Evolutionary conservation across 2,888 invertebrate species (phyloP).

Genomic region (Nowickia ferox): DNA sequence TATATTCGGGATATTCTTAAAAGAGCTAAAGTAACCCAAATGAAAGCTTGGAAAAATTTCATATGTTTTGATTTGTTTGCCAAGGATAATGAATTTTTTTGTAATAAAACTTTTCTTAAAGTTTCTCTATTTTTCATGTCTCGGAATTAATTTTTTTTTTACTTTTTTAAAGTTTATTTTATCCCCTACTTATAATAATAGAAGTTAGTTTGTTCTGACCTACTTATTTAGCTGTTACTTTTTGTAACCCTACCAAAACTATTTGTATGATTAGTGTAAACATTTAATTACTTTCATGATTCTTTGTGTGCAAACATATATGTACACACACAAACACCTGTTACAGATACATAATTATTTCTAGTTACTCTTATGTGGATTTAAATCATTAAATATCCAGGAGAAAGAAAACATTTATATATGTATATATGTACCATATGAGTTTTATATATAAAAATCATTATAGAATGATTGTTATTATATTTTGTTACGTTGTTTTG

Average conservation of each 20-base stretch:
- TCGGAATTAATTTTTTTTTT: too few species aligned
- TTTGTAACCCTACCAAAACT: background rate
- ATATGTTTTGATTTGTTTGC: too few species aligned
- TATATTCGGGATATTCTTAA: too few species aligned
- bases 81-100: too few species aligned
- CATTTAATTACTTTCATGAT: background rate
- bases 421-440: background rate
- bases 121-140: too few species aligned
- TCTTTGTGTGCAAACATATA: too few species aligned
- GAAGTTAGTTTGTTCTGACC: background rate
- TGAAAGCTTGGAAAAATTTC: too few species aligned
- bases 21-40: too few species aligned
- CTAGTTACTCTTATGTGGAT: background rate
- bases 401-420: background rate
- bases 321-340: too few species aligned
- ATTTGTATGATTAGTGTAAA: background rate
- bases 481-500: slow-evolving; percentile 9
- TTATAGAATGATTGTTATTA: background rate
- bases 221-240: background rate
- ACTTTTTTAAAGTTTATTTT: too few species aligned
- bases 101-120: too few species aligned
- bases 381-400: background rate
- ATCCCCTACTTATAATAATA: too few species aligned
- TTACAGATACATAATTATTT: background rate
- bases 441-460: background rate